Conservation (phyloP, 2,113 vertebrate genomes). For the Pongo abelii region DNA sequence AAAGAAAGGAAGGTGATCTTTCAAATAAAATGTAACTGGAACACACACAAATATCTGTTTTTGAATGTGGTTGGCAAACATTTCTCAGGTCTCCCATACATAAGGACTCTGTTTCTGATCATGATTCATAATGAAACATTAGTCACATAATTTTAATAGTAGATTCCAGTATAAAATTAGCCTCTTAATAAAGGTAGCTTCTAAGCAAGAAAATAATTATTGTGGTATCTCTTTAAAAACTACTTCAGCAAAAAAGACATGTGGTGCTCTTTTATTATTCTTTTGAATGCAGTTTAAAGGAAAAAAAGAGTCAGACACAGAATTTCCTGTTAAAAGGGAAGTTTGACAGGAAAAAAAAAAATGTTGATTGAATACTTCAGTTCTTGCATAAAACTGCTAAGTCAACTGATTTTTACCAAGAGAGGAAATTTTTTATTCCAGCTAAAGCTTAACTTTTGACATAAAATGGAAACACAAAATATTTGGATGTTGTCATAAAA, state of each 20-base stretch:
- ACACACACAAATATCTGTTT: background rate
- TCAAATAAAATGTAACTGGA: background rate
- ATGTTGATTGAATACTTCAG: constrained; percentile 63
- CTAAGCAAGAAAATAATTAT: constrained; percentile 65
- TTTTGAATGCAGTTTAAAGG: constrained; percentile 64
- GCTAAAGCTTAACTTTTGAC: constrained; percentile 19
- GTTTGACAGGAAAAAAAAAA: constrained; percentile 57
- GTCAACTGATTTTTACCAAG: constrained; percentile 47
- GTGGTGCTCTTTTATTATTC: constrained; percentile 59
- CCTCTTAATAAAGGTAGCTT: background rate
- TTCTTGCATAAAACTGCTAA: constrained; percentile 65
- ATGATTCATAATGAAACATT: constrained; percentile 21
- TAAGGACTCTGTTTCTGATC: background rate
- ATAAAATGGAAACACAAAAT: constrained; percentile 50
- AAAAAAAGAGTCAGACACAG: constrained; percentile 8
- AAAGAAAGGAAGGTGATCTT: background rate
- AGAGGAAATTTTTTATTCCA: constrained; percentile 21
- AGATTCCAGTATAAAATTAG: background rate
- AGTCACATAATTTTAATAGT: constrained; percentile 13
- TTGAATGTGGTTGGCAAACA: background rate
- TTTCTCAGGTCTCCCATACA: background rate
- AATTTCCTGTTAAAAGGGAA: constrained; percentile 39
- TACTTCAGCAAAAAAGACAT: constrained; percentile 56
- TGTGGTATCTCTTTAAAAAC: constrained; percentile 71
- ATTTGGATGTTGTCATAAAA: constrained; percentile 47